Conservation (phyloP, 2,797 vertebrate genomes). For the Phrynocephalus guinanensis region DNA sequence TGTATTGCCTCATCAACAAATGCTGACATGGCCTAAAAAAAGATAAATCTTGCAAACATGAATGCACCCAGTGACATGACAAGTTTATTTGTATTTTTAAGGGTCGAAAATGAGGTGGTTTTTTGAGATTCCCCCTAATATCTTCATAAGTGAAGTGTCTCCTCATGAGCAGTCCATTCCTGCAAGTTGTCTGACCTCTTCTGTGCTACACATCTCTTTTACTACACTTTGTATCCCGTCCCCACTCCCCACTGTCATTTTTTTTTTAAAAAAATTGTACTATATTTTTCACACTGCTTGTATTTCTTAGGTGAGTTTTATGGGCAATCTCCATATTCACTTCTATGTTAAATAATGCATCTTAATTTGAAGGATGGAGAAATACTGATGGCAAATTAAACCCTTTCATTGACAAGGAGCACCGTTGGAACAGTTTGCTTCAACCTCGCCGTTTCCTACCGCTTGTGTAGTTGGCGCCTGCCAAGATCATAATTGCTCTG, state of each 20-base stretch:
- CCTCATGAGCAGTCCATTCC: not conserved
- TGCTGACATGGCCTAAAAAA: not conserved
- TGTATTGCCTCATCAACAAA: not conserved
- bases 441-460: conserved; percentile 48
- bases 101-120: not conserved
- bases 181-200: not conserved
- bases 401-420: conserved; percentile 43
- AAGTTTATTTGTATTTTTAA: not conserved
- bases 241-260: not conserved
- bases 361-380: conserved; percentile 54
- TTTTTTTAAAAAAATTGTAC: not conserved
- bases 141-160: not conserved
- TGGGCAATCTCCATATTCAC: not conserved
- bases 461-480: conserved; percentile 43
- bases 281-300: not conserved
- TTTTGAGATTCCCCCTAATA: not conserved
- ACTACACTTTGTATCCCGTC: not conserved
- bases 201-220: not conserved
- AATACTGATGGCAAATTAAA: conserved; percentile 37
- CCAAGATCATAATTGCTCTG: conserved; percentile 64
- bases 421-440: conserved; percentile 26
- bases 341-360: conserved; percentile 9
- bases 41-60: not conserved
- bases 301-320: not conserved
- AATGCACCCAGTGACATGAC: not conserved